phyloP scores from a whole-genome alignment of 2,113 vertebrate genomes.

The Taurulus bubalis region DNA sequence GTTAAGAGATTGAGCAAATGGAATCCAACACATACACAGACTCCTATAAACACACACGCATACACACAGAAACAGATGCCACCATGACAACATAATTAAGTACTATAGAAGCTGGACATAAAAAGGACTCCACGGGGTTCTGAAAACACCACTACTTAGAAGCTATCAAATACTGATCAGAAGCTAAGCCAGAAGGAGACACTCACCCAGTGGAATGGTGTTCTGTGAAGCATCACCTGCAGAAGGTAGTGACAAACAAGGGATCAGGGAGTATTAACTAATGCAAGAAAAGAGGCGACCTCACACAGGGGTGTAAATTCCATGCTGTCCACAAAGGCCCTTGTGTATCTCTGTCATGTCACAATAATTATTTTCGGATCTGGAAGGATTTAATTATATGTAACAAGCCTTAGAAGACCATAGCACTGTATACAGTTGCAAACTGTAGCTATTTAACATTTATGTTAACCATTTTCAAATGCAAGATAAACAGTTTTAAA shows the following conservation, averaged over 20 bases:
- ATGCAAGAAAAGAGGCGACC: slow-evolving; percentile 30
- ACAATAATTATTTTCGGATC: neutral
- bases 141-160: neutral
- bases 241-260: slow-evolving; percentile 54
- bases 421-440: neutral
- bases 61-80: slow-evolving; percentile 29
- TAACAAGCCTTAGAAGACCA: neutral
- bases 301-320: neutral
- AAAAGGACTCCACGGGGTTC: slow-evolving; percentile 22
- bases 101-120: slow-evolving; percentile 31
- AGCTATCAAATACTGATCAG: slow-evolving; percentile 46
- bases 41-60: neutral
- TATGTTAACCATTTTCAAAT: neutral
- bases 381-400: neutral
- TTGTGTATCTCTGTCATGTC: neutral
- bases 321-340: neutral
- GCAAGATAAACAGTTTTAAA: neutral
- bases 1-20: slow-evolving; percentile 8
- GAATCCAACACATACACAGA: neutral
- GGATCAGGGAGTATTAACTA: slow-evolving; percentile 34
- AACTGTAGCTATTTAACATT: neutral
- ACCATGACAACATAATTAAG: slow-evolving; percentile 26
- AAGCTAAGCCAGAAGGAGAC: slow-evolving; percentile 23
- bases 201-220: slow-evolving; percentile 78
- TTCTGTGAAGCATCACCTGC: slow-evolving; percentile 79